Evolutionary conservation across 2,113 vertebrate genomes (phyloP).

Genomic region (Mystacornis crossleyi): DNA sequence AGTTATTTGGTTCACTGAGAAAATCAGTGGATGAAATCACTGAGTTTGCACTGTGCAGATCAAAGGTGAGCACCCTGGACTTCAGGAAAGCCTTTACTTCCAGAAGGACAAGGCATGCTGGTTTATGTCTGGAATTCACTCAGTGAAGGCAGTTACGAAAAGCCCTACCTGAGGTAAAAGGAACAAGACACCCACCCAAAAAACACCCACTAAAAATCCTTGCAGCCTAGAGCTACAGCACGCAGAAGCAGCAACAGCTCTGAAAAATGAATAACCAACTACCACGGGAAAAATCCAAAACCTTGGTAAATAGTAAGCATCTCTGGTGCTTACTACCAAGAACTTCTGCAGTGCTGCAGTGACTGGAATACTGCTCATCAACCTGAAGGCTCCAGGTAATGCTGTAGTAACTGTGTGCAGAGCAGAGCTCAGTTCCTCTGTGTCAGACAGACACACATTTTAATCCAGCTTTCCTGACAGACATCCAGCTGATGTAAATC

Average conservation of each 20-base stretch:
- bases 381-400: background rate
- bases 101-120: background rate
- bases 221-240: background rate
- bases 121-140: background rate
- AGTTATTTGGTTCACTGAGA: background rate
- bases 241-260: background rate
- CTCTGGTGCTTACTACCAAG: background rate
- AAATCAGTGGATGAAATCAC: rapidly evolving
- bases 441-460: background rate
- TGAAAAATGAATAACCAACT: background rate
- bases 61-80: background rate
- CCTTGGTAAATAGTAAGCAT: background rate
- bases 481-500: background rate
- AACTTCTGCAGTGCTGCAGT: background rate
- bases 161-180: rapidly evolving
- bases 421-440: background rate
- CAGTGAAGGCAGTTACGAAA: background rate
- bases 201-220: background rate
- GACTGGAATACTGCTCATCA: background rate
- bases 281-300: background rate
- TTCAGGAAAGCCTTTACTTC: background rate
- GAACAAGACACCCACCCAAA: background rate
- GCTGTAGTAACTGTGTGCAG: background rate
- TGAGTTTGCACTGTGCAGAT: background rate
- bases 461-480: background rate